These are phyloP conservation scores for Plebejus argus DNA, from an alignment of 2,888 invertebrate species.

Conservation along the genomic window DNA sequence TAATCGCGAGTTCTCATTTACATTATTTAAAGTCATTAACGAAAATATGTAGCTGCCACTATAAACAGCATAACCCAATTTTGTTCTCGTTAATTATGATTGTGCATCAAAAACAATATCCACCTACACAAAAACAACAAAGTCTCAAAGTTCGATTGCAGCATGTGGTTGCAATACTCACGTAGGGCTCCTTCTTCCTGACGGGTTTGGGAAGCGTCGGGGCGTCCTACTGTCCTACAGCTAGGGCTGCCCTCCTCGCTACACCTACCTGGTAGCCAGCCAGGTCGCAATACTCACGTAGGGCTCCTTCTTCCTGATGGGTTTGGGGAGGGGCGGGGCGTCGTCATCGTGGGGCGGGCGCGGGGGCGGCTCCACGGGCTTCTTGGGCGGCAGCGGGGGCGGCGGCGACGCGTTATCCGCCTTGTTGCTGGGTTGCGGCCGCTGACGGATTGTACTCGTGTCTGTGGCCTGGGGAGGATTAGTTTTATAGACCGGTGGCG, in stretches of 20 bases:
- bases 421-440: constrained; percentile 56
- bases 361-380: constrained; percentile 75
- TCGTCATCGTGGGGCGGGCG: constrained; percentile 82
- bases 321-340: constrained; percentile 65
- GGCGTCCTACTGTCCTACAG: constrained; percentile 42
- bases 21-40: too few relatives aligned
- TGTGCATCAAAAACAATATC: too few relatives aligned
- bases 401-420: constrained; percentile 81
- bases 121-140: too few relatives aligned
- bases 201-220: constrained; percentile 68
- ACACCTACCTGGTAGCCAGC: too few relatives aligned
- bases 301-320: constrained; percentile 66
- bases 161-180: constrained; percentile 44
- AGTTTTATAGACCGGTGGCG: not conserved
- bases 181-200: constrained; percentile 65
- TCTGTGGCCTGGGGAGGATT: constrained; percentile 55
- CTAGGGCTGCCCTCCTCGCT: too few relatives aligned
- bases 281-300: constrained; percentile 47
- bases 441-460: constrained; percentile 56
- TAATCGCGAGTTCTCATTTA: too few relatives aligned
- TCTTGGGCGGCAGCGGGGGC: constrained; percentile 84
- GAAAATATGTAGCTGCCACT: too few relatives aligned
- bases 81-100: too few relatives aligned
- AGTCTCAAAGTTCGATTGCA: too few relatives aligned
- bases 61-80: too few relatives aligned